A percentile compares a stretch with the other conserved stretches of the same genome.
Conservation (phyloP, 2,797 vertebrate species). For the Trichosurus vulpecula region DNA sequence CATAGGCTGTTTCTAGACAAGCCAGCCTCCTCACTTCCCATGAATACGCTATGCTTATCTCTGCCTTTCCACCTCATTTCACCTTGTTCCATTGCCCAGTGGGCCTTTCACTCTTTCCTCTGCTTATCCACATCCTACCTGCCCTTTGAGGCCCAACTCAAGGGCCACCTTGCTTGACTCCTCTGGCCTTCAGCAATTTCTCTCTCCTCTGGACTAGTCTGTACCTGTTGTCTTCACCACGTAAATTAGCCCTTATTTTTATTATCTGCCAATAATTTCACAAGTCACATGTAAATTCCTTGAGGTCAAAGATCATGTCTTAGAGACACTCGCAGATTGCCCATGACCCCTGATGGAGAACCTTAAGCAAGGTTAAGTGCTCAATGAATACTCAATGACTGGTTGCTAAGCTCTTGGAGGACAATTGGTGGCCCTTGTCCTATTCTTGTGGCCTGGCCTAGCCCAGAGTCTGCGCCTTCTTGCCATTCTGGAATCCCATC, state of each 20-base stretch:
- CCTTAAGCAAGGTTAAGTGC: not conserved
- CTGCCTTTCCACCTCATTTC: not conserved
- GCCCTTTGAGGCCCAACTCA: not conserved
- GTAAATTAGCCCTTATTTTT: not conserved
- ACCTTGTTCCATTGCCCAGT: not conserved
- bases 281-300: not conserved
- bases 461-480: not conserved
- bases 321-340: not conserved
- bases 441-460: not conserved
- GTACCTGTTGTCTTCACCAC: not conserved
- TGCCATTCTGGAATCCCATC: not conserved
- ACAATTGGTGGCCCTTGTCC: not conserved
- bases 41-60: not conserved
- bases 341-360: not conserved
- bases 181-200: not conserved
- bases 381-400: not conserved
- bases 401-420: not conserved
- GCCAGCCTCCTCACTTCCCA: not conserved
- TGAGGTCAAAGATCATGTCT: not conserved
- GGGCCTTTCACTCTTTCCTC: not conserved
- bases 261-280: not conserved
- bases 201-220: not conserved
- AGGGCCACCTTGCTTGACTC: not conserved
- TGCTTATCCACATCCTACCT: not conserved
- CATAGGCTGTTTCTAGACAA: not conserved